Conservation (phyloP, 2,113 vertebrate species). For the Telmatochromis brichardi region DNA sequence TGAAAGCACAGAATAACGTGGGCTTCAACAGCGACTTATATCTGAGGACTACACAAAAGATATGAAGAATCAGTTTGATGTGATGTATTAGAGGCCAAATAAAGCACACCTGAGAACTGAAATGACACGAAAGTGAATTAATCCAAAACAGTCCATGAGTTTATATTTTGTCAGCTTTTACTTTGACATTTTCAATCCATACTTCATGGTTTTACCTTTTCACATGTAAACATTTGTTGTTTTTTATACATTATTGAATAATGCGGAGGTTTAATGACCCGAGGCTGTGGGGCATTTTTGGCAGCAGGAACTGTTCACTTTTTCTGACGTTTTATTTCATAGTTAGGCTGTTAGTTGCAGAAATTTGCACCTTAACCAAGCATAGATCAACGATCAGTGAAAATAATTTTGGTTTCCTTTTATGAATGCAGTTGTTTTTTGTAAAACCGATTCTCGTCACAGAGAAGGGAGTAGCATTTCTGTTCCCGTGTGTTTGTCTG, state of each 20-base stretch:
- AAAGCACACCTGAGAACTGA: neutral
- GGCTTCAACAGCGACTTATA: neutral
- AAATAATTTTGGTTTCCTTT: neutral
- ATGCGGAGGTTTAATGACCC: neutral
- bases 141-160: neutral
- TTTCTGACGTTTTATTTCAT: neutral
- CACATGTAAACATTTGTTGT: neutral
- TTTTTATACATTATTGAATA: neutral
- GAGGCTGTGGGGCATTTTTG: neutral
- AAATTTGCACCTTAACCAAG: fast-evolving
- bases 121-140: neutral
- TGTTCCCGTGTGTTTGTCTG: neutral
- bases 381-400: neutral
- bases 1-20: neutral
- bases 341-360: neutral
- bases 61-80: neutral
- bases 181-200: neutral
- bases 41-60: neutral
- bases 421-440: neutral
- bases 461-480: neutral
- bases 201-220: neutral
- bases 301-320: neutral
- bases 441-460: neutral
- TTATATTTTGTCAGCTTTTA: neutral
- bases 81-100: neutral